Evolutionary conservation across 2,888 invertebrate genomes (phyloP).

Genomic region (Ferrisia virgata): DNA sequence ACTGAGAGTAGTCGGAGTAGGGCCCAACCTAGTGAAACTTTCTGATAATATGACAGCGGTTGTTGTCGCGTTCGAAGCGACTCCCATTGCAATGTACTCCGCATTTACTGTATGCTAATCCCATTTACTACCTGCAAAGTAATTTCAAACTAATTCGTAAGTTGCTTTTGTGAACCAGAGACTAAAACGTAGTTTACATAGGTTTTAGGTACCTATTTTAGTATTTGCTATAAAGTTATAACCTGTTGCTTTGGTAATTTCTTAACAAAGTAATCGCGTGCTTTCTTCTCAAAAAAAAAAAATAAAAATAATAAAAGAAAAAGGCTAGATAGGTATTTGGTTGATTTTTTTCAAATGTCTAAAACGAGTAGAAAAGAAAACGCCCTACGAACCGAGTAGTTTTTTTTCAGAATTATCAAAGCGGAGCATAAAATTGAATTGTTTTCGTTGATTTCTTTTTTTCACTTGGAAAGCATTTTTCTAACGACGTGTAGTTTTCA

Average conservation of each 20-base stretch:
- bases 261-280: background rate
- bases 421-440: background rate
- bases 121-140: conserved; percentile 32
- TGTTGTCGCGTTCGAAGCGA: conserved; percentile 42
- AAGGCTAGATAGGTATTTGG: too few relatives aligned
- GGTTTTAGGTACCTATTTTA: too few relatives aligned
- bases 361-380: background rate
- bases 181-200: background rate
- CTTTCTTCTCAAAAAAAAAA: background rate
- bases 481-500: conserved; percentile 3
- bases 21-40: conserved; percentile 16
- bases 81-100: conserved; percentile 41
- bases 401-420: background rate
- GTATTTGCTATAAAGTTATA: background rate
- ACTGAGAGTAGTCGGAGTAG: conserved; percentile 43
- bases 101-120: conserved; percentile 40
- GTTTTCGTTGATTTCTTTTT: background rate
- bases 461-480: background rate
- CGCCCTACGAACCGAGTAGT: background rate
- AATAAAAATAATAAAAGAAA: background rate
- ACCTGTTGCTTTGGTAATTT: background rate
- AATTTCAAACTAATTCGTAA: background rate
- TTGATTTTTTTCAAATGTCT: background rate
- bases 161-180: background rate
- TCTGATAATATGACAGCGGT: conserved; percentile 26